phyloP scores from a whole-genome alignment of 2,113 vertebrate genomes.

The Lasiurus borealis region DNA sequence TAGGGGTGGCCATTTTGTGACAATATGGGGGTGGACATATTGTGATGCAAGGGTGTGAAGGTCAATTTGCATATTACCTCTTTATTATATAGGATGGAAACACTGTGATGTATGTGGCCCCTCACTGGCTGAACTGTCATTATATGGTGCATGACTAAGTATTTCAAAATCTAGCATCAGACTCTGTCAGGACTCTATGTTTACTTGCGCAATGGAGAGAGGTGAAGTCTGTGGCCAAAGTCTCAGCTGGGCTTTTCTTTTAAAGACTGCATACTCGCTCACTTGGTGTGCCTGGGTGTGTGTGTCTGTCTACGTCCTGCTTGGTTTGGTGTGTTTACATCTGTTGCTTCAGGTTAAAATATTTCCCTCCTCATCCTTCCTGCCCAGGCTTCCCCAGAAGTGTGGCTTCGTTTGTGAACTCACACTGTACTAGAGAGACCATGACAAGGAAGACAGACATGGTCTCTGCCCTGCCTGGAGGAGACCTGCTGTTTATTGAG shows the following conservation, averaged over 20 bases:
- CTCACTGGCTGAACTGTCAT: background rate
- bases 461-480: background rate
- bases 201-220: background rate
- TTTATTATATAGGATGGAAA: no score
- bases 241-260: conserved; percentile 44
- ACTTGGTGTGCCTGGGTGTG: background rate
- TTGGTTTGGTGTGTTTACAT: conserved; percentile 14
- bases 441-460: background rate
- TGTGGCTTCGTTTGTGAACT: background rate
- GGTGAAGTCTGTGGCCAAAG: conserved; percentile 22
- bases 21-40: no score
- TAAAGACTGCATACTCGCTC: background rate
- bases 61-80: no score
- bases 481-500: background rate
- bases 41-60: no score
- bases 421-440: background rate
- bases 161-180: conserved; percentile 52
- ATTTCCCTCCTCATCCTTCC: background rate
- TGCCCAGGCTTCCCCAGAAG: background rate
- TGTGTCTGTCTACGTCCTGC: background rate
- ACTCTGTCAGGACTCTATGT: background rate
- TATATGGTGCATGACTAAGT: background rate
- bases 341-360: conserved; percentile 9
- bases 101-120: background rate
- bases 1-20: no score